Base-by-base conservation (phyloP, 2,113 vertebrate species). In the Rhagologus leucostigma region DNA sequence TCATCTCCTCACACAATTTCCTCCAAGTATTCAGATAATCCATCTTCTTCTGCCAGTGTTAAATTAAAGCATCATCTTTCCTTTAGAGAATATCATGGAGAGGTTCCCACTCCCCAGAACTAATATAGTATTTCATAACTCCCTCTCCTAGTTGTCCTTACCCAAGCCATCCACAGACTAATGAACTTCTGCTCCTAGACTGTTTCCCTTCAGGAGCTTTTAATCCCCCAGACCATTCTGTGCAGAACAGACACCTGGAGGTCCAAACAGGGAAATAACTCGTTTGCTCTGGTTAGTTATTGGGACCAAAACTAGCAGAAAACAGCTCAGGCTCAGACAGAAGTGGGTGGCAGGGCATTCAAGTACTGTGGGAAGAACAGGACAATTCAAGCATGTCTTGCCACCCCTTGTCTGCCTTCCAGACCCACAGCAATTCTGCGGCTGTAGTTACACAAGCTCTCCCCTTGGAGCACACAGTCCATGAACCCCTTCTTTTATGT, bases 1-100 rank as follows among this genome's bases (percentile, higher is more conserved):
- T 94, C 94, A 93, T 95, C 90, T 96, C 87, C 84, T 96, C 92
- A 96, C 82, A 97, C 91, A 96, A 93, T 96, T 95, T 96, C 94
- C 94, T 96, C 73, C 84, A 93, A 92, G 73, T 87, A 87, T 59
- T 92, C 75, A 92, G 69, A 64, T 93, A 95, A 96, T 96, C 75
- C 77, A 89, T 97, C 96, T 96, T 91, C 65, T 32, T 74, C 56
- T 94, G 88, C 84, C 84, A 71, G 46, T 17, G 46, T 96, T 95
- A 94, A 96, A 96, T 95, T 87, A 87, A 95, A 86, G 49, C 86
- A 95, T 94, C 52, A 71, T 85, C 79, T 90, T 90, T 59, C 41
- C 52, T 94, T 78, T 37, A 42, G 39, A 87, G 76, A 89, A 17
- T 56, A 90, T 42, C 22, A 49, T 27, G 15, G 57, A 93, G 53